A percentile compares a stretch with the other conserved stretches of the same genome.
Evolutionary conservation across 2,797 vertebrate species (phyloP).

Genomic region (Pelodytes ibericus): DNA sequence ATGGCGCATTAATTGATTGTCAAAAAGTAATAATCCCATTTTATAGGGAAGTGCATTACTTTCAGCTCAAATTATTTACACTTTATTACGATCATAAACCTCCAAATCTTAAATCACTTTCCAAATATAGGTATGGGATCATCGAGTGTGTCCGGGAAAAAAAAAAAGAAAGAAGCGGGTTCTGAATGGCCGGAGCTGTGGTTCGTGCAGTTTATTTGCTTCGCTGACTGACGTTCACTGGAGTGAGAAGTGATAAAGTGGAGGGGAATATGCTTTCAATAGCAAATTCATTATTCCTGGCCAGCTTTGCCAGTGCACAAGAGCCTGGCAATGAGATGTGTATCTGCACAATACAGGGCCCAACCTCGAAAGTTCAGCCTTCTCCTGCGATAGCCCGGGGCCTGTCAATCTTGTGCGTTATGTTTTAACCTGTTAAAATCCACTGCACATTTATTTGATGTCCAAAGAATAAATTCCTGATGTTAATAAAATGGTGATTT

Average conservation of each 20-base stretch:
- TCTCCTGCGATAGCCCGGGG: too few species aligned
- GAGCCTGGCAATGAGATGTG: background rate
- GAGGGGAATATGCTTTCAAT: background rate
- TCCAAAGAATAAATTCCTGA: too few species aligned
- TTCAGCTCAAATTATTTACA: slow-evolving; percentile 32
- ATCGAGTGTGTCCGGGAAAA: background rate
- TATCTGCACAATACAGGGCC: background rate
- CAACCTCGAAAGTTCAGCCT: too few species aligned
- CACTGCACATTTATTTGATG: too few species aligned
- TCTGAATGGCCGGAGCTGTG: background rate
- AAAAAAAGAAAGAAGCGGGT: too few species aligned
- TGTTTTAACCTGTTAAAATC: too few species aligned
- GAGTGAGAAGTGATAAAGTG: slow-evolving; percentile 12
- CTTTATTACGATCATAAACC: slow-evolving; percentile 41
- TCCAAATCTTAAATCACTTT: slow-evolving; percentile 20
- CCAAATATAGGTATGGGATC: slow-evolving; percentile 20
- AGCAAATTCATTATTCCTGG: background rate
- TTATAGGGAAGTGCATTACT: slow-evolving; percentile 32
- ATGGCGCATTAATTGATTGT: slow-evolving; percentile 52
- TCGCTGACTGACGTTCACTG: slow-evolving; percentile 10
- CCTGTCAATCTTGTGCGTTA: too few species aligned
- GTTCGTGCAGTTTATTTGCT: background rate
- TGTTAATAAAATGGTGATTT: too few species aligned
- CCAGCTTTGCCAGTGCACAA: background rate
- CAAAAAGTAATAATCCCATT: slow-evolving; percentile 48